Base-by-base conservation (phyloP, 1,140 invertebrate genomes). In the Leptinotarsa lineolata region DNA sequence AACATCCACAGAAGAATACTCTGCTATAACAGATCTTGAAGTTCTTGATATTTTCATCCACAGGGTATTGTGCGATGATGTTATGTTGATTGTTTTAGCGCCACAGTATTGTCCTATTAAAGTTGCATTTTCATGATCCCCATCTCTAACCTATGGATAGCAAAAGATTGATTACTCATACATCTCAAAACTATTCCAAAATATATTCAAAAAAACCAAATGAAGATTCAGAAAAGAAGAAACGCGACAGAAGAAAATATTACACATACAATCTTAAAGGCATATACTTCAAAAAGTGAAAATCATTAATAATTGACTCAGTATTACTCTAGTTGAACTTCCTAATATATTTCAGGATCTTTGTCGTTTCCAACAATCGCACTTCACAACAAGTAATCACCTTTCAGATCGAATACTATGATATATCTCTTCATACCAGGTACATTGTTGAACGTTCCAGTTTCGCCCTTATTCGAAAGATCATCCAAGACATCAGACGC, bases 21-120 rank as follows among this genome's bases (percentile, higher is more conserved):
- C 30, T 39, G 30, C 30, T 39, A 39, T 11, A 39, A 39, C 11
- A 39, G 30, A 39, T 39, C 30, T 39, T 0, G 11, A 39, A 39
- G 8, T 39, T 39, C 8, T 39, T 39, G 30, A 8, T 18, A 68
- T 12, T 24, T 24, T 68, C 21, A 96, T 76, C 79, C 88, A 91
- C 79, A 96, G 84, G 76, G 89, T 89, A 86, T 96, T 96, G 59
- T 89, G 85, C 0, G 88, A 88, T 1, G 94, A 94, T n/a, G 89
- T 85, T 11, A 90, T 87, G 12, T 86, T 82, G 5, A 84, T 84
- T 1, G 92, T 91, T 1, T 79, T 73, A 1, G 81, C 76, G 2
- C 89, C 90, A 82, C 95, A 96, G 74, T 88, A 92, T 70, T 82
- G 87, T 2, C 90, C 93, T 63, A 96, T 83, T n/a, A 90, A 80